Evolutionary conservation across 2,888 invertebrate genomes (phyloP).

Genomic region (Cremastinae sp.): DNA sequence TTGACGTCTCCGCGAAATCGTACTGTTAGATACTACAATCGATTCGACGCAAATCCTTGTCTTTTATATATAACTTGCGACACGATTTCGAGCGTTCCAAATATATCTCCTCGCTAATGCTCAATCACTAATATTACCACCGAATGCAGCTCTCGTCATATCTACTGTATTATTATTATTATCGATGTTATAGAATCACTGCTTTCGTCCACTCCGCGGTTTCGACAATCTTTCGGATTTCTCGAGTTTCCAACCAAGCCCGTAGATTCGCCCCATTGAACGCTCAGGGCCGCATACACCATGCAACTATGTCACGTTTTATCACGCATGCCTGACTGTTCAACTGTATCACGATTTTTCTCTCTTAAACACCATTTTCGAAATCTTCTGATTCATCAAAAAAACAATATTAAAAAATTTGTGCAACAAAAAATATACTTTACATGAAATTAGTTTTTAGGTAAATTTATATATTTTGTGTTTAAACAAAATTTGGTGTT

Average conservation of each 20-base stretch:
- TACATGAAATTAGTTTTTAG: no score
- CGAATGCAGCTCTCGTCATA: slow-evolving; percentile 64
- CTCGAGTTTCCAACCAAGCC: slow-evolving; percentile 57
- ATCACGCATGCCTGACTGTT: slow-evolving; percentile 39
- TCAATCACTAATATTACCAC: slow-evolving; percentile 55
- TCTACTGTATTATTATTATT: slow-evolving; percentile 47
- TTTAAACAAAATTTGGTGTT: no score
- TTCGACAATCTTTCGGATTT: slow-evolving; percentile 68
- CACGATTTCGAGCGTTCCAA: slow-evolving; percentile 54
- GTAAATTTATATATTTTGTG: no score
- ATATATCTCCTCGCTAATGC: slow-evolving; percentile 58
- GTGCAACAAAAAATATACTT: no score
- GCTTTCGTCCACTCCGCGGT: slow-evolving; percentile 37
- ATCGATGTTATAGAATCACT: slow-evolving; percentile 29
- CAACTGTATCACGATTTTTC: slow-evolving; percentile 28
- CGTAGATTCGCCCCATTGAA: slow-evolving; percentile 55
- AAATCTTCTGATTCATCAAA: slow-evolving; percentile 7
- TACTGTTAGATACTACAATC: slow-evolving; percentile 70
- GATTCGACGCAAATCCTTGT: slow-evolving; percentile 60
- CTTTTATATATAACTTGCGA: slow-evolving; percentile 72
- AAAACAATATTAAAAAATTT: no score
- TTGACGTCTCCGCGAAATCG: slow-evolving; percentile 54
- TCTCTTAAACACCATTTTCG: slow-evolving; percentile 37
- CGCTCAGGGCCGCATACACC: slow-evolving; percentile 58
- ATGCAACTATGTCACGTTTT: slow-evolving; percentile 22